A percentile compares a stretch with the other conserved stretches of the same genome.
Conservation (phyloP, 2,113 vertebrate species). For the Grammomys surdaster region DNA sequence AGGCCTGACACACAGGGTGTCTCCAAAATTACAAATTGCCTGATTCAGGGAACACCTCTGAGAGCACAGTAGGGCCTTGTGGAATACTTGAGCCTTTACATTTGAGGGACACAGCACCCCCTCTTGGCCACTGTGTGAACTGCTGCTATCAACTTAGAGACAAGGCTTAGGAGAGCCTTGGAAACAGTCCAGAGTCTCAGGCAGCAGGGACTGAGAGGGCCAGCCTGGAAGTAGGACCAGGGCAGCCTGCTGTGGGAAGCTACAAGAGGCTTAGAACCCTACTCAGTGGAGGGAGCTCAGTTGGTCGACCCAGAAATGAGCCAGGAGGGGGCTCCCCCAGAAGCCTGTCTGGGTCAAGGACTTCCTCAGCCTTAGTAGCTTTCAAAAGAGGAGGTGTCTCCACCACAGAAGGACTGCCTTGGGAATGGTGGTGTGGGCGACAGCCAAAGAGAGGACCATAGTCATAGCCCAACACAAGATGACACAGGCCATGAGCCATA, state of each 20-base stretch:
- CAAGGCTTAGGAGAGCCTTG: not conserved
- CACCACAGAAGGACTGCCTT: not conserved
- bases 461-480: not conserved
- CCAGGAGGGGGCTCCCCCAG: no score
- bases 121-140: fast-evolving
- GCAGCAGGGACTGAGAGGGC: not conserved
- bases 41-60: no score
- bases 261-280: not conserved
- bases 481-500: fast-evolving
- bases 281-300: no score
- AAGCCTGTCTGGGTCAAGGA: no score
- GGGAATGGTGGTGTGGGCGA: not conserved
- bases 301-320: no score
- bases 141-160: not conserved
- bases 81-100: not conserved
- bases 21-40: not conserved
- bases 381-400: no score
- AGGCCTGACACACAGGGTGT: not conserved
- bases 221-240: not conserved
- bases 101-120: not conserved
- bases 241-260: no score
- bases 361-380: no score
- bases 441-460: not conserved
- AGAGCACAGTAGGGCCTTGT: not conserved
- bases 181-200: not conserved